Evolutionary conservation across 2,113 vertebrate species (phyloP), one percentile per base, ranked within the genome.

Genomic region (Sphaerodactylus townsendi): DNA sequence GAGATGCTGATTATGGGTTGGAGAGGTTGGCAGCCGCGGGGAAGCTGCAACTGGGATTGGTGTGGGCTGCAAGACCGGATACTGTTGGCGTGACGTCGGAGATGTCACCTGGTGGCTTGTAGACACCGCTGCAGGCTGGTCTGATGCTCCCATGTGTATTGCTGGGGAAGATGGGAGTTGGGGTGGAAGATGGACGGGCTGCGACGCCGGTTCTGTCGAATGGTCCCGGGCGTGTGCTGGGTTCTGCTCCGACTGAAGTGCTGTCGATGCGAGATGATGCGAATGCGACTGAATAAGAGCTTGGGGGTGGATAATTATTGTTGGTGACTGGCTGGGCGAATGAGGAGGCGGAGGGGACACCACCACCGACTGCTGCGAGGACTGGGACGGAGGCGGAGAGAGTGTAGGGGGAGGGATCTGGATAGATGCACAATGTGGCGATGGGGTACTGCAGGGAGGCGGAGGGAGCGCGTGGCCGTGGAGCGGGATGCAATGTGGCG

Each of bases 231-330:
- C 62, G 39, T 95, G 95, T 83, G 93, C 95, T 62, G 95, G 23
- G 44, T 85, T 77, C 75, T 95, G 90, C 78, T 96, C 95, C 44
- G 95, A 70, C 68, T 96, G 96, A 88, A 96, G 94, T 87, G 96
- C 81, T 86, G 96, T 87, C 35, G 97, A 96, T 85, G 97, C 95
- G 2, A 98, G 95, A 9, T 97, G 95, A 88, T 96, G 97, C 64
- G 97, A 91, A 83, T 96, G 96, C 0, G 95, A 77, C 33, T 96
- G 95, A 82, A 97, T 93, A 66, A 97, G 95, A 74, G 96, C 93
- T 81, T 95, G 96, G 50, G 97, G 96, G 46, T 95, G 96, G 87
- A 97, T 96, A 71, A 97, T 96, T 79, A 97, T 97, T 14, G 96
- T 95, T 56, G 97, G 96, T 25, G 97, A 97, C 17, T 97, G 97